Conservation (phyloP, 2,113 vertebrate genomes). For the Gasterosteus aculeatus region DNA sequence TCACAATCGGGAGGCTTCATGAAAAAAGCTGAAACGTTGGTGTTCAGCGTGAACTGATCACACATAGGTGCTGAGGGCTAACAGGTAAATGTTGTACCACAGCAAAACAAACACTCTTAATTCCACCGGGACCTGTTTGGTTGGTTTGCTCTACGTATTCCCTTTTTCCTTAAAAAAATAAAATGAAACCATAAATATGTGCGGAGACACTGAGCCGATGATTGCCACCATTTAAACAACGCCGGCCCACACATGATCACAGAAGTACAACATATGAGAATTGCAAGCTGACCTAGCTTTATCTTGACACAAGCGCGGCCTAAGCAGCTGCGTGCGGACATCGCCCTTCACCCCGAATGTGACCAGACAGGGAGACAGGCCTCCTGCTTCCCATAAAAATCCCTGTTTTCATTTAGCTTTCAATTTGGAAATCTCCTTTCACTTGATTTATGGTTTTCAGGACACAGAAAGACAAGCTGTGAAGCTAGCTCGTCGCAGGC, state of each 20-base stretch:
- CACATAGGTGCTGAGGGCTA: background rate
- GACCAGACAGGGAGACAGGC: conserved; percentile 8
- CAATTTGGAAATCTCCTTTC: background rate
- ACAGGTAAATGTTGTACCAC: conserved; percentile 6
- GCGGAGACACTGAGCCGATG: conserved; percentile 28
- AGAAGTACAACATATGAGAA: conserved; percentile 29
- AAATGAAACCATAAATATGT: conserved; percentile 56
- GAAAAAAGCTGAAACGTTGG: background rate
- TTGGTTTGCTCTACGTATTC: conserved; percentile 61
- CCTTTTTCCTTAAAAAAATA: conserved; percentile 62
- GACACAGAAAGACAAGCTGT: background rate
- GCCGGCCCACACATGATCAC: conserved; percentile 18
- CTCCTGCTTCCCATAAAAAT: background rate
- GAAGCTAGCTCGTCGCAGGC: conserved; percentile 7
- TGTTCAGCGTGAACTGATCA: background rate
- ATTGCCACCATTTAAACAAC: conserved; percentile 17
- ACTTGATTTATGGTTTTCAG: conserved; percentile 12
- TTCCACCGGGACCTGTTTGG: conserved; percentile 42
- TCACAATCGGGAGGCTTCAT: background rate
- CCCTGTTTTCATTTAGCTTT: background rate
- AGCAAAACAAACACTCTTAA: conserved; percentile 9
- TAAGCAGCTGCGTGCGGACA: background rate
- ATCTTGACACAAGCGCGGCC: background rate
- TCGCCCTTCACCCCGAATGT: conserved; percentile 1
- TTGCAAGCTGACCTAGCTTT: conserved; percentile 5